Evolutionary conservation across 2,888 invertebrate species (phyloP).

Genomic region (Piscicola geometra): DNA sequence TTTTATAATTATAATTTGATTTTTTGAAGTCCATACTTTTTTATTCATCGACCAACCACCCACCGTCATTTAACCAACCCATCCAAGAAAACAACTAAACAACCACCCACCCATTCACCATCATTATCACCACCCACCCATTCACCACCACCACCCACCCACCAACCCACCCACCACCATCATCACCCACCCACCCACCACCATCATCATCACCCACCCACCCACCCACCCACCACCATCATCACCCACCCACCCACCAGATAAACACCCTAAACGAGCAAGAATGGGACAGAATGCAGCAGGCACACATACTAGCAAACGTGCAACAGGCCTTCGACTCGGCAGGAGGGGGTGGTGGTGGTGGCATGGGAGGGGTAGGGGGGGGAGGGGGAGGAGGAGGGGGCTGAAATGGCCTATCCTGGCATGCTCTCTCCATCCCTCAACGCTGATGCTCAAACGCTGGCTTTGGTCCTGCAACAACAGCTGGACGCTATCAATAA

Average conservation of each 20-base stretch:
- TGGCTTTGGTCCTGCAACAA: conserved; percentile 97
- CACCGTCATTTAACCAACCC: too few relatives aligned
- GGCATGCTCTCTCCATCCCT: conserved; percentile 60
- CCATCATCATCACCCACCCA: too few relatives aligned
- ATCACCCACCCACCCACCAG: conserved; percentile 41
- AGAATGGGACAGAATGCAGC: conserved; percentile 93
- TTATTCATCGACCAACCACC: too few relatives aligned
- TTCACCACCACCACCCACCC: conserved; percentile 37
- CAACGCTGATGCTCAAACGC: conserved; percentile 85
- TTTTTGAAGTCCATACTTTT: too few relatives aligned
- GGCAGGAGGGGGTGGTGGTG: conserved; percentile 57
- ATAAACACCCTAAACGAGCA: conserved; percentile 60
- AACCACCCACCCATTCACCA: too few relatives aligned
- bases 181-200: too few relatives aligned
- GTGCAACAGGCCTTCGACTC: conserved; percentile 89
- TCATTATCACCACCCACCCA: too few relatives aligned
- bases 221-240: too few relatives aligned
- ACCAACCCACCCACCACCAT: too few relatives aligned
- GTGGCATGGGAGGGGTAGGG: background rate
- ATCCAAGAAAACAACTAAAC: too few relatives aligned
- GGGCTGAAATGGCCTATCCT: conserved; percentile 69
- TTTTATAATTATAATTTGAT: too few relatives aligned
- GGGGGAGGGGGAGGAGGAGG: conserved; percentile 14
- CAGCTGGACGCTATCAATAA: conserved; percentile 99
- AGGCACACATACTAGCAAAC: conserved; percentile 75